Conservation (phyloP, 2,888 invertebrate genomes). For the Thalpophila matura region DNA sequence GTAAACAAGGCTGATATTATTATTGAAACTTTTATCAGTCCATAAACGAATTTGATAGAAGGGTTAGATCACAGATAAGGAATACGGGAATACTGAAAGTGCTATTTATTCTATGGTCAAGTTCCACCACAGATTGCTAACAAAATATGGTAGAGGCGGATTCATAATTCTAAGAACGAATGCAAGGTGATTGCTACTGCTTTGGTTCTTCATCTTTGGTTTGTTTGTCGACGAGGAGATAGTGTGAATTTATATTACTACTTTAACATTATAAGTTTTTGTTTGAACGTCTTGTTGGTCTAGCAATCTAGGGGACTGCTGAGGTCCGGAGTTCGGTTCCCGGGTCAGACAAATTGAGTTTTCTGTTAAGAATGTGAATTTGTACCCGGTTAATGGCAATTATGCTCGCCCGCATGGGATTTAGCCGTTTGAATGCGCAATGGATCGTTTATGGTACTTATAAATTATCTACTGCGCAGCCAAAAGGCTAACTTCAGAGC, state of each 20-base stretch:
- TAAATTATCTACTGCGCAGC: no score
- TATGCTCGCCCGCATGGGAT: no score
- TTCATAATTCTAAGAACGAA: conserved; percentile 25
- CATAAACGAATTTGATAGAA: not conserved
- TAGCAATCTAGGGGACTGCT: no score
- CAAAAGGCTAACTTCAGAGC: no score
- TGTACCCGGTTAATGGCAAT: no score
- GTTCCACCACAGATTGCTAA: conserved; percentile 13
- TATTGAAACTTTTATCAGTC: not conserved
- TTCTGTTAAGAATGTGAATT: no score
- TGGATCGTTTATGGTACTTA: no score
- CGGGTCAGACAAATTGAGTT: no score
- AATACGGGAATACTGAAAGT: not conserved
- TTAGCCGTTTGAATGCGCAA: no score
- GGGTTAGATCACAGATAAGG: not conserved
- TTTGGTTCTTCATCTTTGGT: not conserved
- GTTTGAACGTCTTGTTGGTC: no score
- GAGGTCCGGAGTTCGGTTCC: no score
- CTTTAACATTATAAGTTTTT: not conserved
- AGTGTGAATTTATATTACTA: not conserved
- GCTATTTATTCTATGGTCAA: conserved; percentile 11
- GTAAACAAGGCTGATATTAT: no score
- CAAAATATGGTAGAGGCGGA: conserved; percentile 25
- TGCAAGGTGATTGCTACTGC: conserved; percentile 26
- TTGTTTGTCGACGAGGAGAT: conserved; percentile 10